Base-by-base conservation (phyloP, 1,140 invertebrate species). In the Eumaeus atala region DNA sequence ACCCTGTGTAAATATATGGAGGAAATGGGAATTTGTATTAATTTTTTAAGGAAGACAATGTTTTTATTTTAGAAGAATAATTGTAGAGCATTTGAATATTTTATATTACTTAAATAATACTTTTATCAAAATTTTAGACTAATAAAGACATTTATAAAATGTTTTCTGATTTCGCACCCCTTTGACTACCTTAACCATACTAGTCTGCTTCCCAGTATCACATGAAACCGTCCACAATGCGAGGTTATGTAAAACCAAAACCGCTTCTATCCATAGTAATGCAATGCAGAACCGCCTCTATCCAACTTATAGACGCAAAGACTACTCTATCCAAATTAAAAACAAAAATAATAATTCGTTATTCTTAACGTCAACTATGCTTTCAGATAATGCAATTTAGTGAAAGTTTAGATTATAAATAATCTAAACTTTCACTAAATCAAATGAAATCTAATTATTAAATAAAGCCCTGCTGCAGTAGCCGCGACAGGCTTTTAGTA, bases 1-100 rank as follows among this genome's bases (percentile, higher is more conserved):
- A 48, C 53, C 35, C 10, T 48, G 53, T 36, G 53, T 12, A 47
- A 55, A 36, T 55, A 55, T 36, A 28, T 54, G 28, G 12, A 37
- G 48, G 44, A 49, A 55, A 18, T 48, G 10, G 53, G 44, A 55
- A 36, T 55, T 16, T 48, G n/a, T 9, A 37, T 47, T 11, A 35
- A 53, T 33, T 53, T 53, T 53, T 47, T 48, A 33, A 33, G 17
- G 40, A 44, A 44, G 40, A 44, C n/a, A 44, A 44, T 44, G 40
- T 44, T n/a, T 44, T 44, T 44, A 44, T 44, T 44, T 44, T 44
- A 44, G 40, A 44, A 44, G 40, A 12, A 44, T 44, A 44, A 44
- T 44, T 44, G 40, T 44, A 11, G 40, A 44, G 40, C 40, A 44
- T 44, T 44, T 37, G 36, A 37, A 37, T 10, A 37, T 10, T 10